These are phyloP conservation scores for Achlya flavicornis DNA, from an alignment of 2,888 invertebrate genomes.

Conservation along the genomic window DNA sequence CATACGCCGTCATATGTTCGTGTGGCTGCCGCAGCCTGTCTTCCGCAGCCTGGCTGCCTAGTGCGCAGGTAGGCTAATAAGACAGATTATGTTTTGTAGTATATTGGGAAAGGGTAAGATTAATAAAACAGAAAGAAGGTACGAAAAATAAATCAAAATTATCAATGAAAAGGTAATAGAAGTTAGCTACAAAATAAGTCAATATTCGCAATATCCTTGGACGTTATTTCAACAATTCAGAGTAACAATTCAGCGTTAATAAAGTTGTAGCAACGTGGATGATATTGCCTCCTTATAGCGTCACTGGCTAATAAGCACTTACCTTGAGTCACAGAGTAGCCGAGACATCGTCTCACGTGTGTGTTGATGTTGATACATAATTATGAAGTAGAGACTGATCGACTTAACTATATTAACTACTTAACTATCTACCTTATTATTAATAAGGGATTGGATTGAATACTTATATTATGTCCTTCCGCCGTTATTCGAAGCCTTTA, in stretches of 20 bases:
- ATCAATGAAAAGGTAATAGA: not conserved
- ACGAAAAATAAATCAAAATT: not conserved
- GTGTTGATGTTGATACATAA: not conserved
- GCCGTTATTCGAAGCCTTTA: no score
- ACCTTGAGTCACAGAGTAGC: not conserved
- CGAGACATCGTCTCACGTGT: not conserved
- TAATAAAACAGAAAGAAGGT: no score
- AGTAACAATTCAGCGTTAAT: not conserved
- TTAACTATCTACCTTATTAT: not conserved
- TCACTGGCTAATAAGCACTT: slow-evolving; percentile 1
- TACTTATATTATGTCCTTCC: no score
- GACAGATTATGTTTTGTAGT: no score
- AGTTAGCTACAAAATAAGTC: not conserved
- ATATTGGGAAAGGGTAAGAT: not conserved
- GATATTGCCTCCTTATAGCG: not conserved
- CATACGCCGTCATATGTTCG: no score
- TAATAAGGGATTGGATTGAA: not conserved
- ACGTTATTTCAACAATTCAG: not conserved
- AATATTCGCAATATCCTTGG: not conserved
- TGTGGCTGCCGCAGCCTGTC: no score
- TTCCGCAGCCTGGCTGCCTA: no score
- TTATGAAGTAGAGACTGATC: not conserved
- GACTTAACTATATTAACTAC: not conserved
- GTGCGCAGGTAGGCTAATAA: no score
- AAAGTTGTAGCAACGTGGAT: not conserved